phyloP scores from a whole-genome alignment of 2,797 vertebrate genomes.

The Eupleurogrammus muticus region DNA sequence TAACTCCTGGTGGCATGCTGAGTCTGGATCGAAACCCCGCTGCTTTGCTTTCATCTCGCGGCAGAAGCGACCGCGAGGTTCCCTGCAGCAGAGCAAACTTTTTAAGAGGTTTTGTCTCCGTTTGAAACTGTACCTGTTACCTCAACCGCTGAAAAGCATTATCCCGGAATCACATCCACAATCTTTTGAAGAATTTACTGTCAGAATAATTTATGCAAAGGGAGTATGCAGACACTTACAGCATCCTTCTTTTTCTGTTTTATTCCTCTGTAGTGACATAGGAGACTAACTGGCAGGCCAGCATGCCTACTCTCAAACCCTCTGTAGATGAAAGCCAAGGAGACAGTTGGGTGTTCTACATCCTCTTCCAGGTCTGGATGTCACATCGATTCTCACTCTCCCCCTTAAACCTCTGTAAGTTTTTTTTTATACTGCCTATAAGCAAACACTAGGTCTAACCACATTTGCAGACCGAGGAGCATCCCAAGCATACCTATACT shows the following conservation, averaged over 20 bases:
- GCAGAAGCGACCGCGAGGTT: slow-evolving; percentile 57
- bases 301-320: slow-evolving; percentile 48
- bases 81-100: slow-evolving; percentile 60
- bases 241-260: slow-evolving; percentile 47
- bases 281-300: slow-evolving; percentile 65
- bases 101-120: slow-evolving; percentile 64
- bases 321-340: slow-evolving; percentile 56
- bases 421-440: slow-evolving; percentile 13
- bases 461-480: slow-evolving; percentile 20
- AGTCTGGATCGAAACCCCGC: slow-evolving; percentile 69
- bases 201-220: slow-evolving; percentile 74
- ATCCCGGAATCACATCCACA: slow-evolving; percentile 61
- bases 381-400: slow-evolving; percentile 35
- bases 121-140: slow-evolving; percentile 74
- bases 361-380: slow-evolving; percentile 46
- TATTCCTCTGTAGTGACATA: slow-evolving; percentile 50
- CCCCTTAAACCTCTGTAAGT: neutral
- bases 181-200: slow-evolving; percentile 76
- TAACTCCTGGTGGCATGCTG: slow-evolving; percentile 74
- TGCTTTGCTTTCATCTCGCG: slow-evolving; percentile 72
- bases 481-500: neutral
- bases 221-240: slow-evolving; percentile 58
- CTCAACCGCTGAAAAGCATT: slow-evolving; percentile 53
- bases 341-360: slow-evolving; percentile 52
- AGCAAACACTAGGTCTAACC: slow-evolving; percentile 17